Evolutionary conservation across 2,113 vertebrate species (phyloP), one percentile per base, ranked within the genome.

Genomic region (Sylvilagus bachmani): DNA sequence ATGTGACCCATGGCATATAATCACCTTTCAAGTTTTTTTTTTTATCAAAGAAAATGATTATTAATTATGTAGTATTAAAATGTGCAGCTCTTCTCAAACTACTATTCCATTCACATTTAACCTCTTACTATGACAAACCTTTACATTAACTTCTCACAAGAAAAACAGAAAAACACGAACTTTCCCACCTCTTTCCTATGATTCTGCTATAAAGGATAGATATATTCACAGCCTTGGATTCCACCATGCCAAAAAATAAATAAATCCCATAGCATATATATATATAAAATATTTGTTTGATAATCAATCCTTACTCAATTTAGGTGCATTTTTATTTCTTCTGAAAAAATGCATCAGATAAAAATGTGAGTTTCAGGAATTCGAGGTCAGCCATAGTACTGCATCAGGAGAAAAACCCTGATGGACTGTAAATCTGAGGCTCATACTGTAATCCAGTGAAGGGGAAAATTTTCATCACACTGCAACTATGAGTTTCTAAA

Each of bases 301-400:
- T 73, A 86, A 84, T 83, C 53, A 73, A 88, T 75, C 16, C 25
- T 78, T 87, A 70, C 12, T 90, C 24, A 86, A 29, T 74, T 74
- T 80, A 53, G 51, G 12, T 29, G 62, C 11, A 38, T 29, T 83
- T 64, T 22, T 36, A 33, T 36, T 58, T 71, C 11, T 33, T 85
- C 49, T 70, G 38, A 29, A 82, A 16, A 89, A 85, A 88, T 49
- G 6, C 85, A 24, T 58, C 51, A 91, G 21, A 29, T 33, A 88
- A 85, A 93, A 58, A 73, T 14, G 10, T 84, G 10, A 33, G 81
- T 71, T 96, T 93, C 33, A 81, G 91, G 69, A 84, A 91, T 67
- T 66, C 79, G 74, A 94, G 67, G 51, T 21, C 44, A 85, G 10
- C 29, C 38, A 82, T 6, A 88, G 38, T 49, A 16, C 29, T 51